These are phyloP conservation scores for Lasioglossum figueresi DNA, from an alignment of 2,888 invertebrate genomes.

Conservation along the genomic window DNA sequence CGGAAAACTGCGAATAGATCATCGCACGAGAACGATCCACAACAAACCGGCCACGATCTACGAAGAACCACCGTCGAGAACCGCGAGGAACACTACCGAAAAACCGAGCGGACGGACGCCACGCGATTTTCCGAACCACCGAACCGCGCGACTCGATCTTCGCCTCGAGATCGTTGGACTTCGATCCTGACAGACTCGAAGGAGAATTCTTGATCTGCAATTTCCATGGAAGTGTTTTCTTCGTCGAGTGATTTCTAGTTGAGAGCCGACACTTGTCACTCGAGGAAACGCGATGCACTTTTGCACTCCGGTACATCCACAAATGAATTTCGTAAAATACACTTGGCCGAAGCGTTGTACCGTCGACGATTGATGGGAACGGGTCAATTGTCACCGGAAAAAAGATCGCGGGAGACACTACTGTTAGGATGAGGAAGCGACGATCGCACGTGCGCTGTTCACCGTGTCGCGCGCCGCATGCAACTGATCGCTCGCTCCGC, in stretches of 20 bases:
- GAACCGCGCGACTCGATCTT: neutral
- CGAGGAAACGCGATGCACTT: conserved; percentile 18
- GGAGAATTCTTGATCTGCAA: neutral
- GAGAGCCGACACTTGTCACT: conserved; percentile 10
- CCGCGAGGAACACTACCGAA: neutral
- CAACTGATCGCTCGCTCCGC: conserved; percentile 74
- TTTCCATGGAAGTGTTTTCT: neutral
- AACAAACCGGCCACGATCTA: neutral
- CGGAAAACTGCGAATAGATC: neutral
- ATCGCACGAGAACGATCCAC: neutral
- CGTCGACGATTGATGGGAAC: neutral
- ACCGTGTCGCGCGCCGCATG: conserved; percentile 76
- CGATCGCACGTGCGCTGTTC: conserved; percentile 33
- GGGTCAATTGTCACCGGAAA: conserved; percentile 10
- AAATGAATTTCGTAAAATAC: neutral
- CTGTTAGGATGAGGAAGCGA: neutral
- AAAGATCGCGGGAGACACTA: conserved; percentile 11
- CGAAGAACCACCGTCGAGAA: conserved; percentile 6
- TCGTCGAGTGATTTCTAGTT: neutral
- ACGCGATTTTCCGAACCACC: neutral
- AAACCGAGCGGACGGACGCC: neutral
- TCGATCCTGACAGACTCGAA: too few relatives aligned
- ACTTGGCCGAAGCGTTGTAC: neutral
- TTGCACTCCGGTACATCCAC: conserved; percentile 10
- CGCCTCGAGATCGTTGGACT: neutral